Evolutionary conservation across 2,797 vertebrate genomes (phyloP), one percentile per base, ranked within the genome.

Genomic region (Aeoliscus strigatus): DNA sequence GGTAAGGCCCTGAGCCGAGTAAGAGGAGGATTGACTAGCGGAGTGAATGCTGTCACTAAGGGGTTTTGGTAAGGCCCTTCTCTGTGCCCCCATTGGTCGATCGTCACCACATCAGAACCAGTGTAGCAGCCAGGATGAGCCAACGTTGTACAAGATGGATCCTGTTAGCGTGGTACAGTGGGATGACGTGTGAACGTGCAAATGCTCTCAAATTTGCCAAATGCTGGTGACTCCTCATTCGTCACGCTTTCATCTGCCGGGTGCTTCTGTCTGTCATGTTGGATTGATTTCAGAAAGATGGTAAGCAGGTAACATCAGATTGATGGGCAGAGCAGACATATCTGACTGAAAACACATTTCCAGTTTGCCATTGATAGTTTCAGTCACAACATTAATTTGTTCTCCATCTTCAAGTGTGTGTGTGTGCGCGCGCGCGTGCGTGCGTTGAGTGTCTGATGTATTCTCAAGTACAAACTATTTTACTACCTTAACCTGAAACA

Each of bases 61-160:
- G 46, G 65, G 51, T 50, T 60, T 38, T 24, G 81, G 76, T 82
- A 80, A 77, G 75, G 52, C 66, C 69, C 33, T 15, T 29, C 27
- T 42, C 25, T 40, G 56, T 45, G 27, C 50, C 45, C 40, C 43
- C 42, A 25, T 51, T 51, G 44, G 57, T 40, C 69, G 8, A 59
- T 40, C 69, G 8, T 50, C 77, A 4, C 29, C 37, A 39, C 73
- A 63, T 50, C 67, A 73, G 49, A n/a, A 57, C 60, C 55, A 70
- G 68, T 73, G 50, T 83, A 78, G 81, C 66, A 56, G 50, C 69
- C 59, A 49, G 43, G 44, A 64, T 56, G 57, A 55, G 45, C 45
- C 36, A 1, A 25, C 54, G 47, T 76, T 66, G 38, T 60, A 56
- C 65, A 56, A 40, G 57, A 47, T 64, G 71, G 69, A 67, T 62